Evolutionary conservation across 2,888 invertebrate species (phyloP).

Genomic region (Nymphalis c-album): DNA sequence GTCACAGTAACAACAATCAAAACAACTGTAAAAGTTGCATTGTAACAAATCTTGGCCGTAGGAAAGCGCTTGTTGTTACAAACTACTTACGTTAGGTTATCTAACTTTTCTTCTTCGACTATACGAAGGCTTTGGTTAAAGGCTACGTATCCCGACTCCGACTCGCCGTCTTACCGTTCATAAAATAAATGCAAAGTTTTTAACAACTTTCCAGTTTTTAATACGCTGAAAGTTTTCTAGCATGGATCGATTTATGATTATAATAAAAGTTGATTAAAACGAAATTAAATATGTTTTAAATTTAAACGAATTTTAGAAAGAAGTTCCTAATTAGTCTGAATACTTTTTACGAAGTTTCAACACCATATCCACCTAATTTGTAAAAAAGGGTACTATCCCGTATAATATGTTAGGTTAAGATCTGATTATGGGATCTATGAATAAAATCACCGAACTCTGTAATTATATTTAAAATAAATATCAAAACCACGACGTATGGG

Average conservation of each 20-base stretch:
- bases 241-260: constrained; percentile 1
- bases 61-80: constrained; percentile 52
- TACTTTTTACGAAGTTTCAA: no score
- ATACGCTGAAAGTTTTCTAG: constrained; percentile 46
- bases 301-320: no score
- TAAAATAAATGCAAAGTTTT: constrained; percentile 33
- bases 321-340: no score
- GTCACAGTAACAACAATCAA: constrained; percentile 46
- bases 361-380: no score
- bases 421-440: no score
- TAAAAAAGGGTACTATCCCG: no score
- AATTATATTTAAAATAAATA: no score
- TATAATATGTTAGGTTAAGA: no score
- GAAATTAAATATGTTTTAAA: no score
- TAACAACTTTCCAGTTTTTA: constrained; percentile 37
- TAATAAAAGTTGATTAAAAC: background rate
- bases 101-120: constrained; percentile 57
- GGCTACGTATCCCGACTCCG: constrained; percentile 36
- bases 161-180: constrained; percentile 24
- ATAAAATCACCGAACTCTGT: no score
- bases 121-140: constrained; percentile 51
- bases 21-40: constrained; percentile 50
- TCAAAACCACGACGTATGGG: no score
- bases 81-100: constrained; percentile 61
- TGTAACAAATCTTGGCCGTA: constrained; percentile 48